Conservation (phyloP, 2,797 vertebrate genomes). For the Smutsia temminckii region DNA sequence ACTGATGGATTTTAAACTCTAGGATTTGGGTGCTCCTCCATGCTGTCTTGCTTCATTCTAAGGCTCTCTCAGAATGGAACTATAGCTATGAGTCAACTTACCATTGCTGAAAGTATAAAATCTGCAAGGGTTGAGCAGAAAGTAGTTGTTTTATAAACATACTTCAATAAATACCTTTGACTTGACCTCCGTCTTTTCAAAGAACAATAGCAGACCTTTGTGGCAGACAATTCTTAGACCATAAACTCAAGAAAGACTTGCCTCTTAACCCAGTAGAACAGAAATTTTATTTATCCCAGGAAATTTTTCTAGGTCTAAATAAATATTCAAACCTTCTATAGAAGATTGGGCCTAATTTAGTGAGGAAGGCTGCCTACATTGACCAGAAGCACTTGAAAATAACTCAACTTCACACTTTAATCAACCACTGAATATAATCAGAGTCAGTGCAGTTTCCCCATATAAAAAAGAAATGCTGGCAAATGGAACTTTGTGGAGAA, state of each 20-base stretch:
- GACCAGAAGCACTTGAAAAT: background rate
- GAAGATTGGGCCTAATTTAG: background rate
- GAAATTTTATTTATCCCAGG: background rate
- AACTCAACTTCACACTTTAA: background rate
- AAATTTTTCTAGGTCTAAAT: background rate
- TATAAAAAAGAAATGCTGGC: background rate
- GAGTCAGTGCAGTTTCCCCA: background rate
- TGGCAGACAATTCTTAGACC: background rate
- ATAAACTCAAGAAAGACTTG: background rate
- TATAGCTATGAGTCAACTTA: background rate
- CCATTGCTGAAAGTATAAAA: background rate
- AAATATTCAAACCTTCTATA: background rate
- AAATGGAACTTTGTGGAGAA: constrained; percentile 28
- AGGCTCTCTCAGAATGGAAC: constrained; percentile 7
- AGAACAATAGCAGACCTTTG: background rate
- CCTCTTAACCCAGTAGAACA: background rate
- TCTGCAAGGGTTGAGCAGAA: background rate
- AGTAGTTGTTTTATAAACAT: constrained; percentile 35
- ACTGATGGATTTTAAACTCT: background rate
- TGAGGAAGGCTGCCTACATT: background rate
- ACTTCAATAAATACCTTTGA: constrained; percentile 36
- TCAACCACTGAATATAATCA: background rate
- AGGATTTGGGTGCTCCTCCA: background rate
- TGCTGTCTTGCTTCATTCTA: background rate
- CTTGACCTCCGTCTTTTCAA: constrained; percentile 11